Base-by-base conservation (phyloP, 2,888 invertebrate genomes). In the Norana najaformis region DNA sequence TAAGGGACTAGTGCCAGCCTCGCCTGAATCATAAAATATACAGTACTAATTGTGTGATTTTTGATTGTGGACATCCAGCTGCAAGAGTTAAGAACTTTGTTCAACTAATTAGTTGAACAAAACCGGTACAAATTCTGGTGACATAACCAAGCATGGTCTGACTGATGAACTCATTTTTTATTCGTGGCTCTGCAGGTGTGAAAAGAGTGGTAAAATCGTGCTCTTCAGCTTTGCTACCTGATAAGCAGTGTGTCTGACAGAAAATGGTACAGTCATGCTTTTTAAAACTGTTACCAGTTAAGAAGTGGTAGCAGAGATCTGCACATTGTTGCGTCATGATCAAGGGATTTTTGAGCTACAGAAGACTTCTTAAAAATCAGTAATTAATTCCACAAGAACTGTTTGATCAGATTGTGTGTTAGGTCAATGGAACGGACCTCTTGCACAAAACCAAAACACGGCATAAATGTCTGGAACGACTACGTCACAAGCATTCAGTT, bases 1-100 rank as follows among this genome's bases (percentile, higher is more conserved):
- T n/a, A 69, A 69, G 69, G n/a, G 69, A 69, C 8, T n/a, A n/a
- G n/a, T 13, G 69, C 30, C 69, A 23, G 5, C 41, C 18, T 41
- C 41, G 41, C 1, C 41, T 13, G 23, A 69, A n/a, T n/a, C n/a
- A n/a, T n/a, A n/a, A n/a, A 69, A n/a, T 8, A 5, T 8, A n/a
- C n/a, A n/a, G 11, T 69, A n/a, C n/a, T n/a, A 8, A n/a, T n/a
- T n/a, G 69, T 69, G 8, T 69, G 47, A 69, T n/a, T 13, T 4
- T 41, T 41, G 18, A 41, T 69, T 69, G n/a, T n/a, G 69, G 69
- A n/a, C n/a, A 69, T n/a, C 69, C 69, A 69, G 69, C 47, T 23
- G n/a, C n/a, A n/a, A n/a, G 69, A 69, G 69, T 69, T 69, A 69
- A n/a, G n/a, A 69, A 69, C 69, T 69, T 69, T n/a, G 69, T 69